Conservation (phyloP, 2,113 vertebrate species). For the Mohoua ochrocephala region DNA sequence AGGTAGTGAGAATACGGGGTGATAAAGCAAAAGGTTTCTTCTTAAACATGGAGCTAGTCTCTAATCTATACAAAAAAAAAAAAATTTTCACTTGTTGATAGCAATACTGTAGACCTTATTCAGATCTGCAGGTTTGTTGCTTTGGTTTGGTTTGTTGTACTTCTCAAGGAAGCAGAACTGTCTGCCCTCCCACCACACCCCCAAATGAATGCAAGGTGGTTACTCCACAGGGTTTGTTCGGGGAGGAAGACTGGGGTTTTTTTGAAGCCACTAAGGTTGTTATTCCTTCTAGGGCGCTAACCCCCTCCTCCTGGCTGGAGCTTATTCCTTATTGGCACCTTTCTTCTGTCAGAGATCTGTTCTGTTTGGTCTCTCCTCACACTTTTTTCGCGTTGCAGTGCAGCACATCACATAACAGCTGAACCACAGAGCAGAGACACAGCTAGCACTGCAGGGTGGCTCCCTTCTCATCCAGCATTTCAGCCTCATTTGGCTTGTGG, state of each 20-base stretch:
- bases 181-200: neutral
- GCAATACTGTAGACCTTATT: neutral
- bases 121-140: neutral
- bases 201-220: neutral
- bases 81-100: neutral
- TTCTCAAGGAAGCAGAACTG: neutral
- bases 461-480: neutral
- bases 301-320: neutral
- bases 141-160: neutral
- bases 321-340: neutral
- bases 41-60: neutral
- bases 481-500: neutral
- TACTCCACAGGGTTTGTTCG: neutral
- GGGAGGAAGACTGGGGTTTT: neutral
- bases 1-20: neutral
- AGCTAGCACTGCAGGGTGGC: neutral
- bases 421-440: neutral
- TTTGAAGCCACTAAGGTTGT: neutral
- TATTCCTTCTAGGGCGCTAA: neutral
- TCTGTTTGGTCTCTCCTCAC: neutral
- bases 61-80: neutral
- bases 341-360: neutral
- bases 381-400: neutral
- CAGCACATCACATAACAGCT: neutral
- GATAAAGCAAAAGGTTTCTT: neutral